A percentile compares a stretch with the other conserved stretches of the same genome.
phyloP scores from a whole-genome alignment of 1,140 invertebrate genomes.

The Bursaphelenchus mucronatus region DNA sequence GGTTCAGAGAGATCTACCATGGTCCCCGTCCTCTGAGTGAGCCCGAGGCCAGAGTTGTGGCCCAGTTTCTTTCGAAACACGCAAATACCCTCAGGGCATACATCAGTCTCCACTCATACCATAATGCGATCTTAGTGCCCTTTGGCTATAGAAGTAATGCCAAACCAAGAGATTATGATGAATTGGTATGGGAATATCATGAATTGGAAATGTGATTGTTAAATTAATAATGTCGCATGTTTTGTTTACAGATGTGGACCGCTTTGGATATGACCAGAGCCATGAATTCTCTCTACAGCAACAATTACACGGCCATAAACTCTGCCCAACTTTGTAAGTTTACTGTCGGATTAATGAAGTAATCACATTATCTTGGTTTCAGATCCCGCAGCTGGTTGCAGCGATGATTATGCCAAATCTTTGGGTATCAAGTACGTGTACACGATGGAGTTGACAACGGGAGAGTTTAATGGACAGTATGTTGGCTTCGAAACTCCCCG shows the following conservation, averaged over 20 bases:
- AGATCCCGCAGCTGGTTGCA: conserved; percentile 52
- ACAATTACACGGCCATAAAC: conserved; percentile 40
- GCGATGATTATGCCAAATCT: conserved; percentile 61
- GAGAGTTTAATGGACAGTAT: conserved; percentile 16
- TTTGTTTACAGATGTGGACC: conserved; percentile 28
- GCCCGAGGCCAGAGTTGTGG: conserved; percentile 38
- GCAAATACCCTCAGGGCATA: conserved; percentile 43
- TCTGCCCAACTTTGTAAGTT: conserved; percentile 47
- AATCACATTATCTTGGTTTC: conserved; percentile 23
- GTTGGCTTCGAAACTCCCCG: conserved; percentile 21
- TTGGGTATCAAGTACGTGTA: conserved; percentile 62
- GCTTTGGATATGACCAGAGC: conserved; percentile 40
- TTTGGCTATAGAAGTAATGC: conserved; percentile 62
- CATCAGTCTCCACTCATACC: conserved; percentile 54
- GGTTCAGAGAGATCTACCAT: conserved; percentile 45
- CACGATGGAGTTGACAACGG: conserved; percentile 61
- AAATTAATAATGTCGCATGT: too few species aligned
- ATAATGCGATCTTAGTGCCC: conserved; percentile 62
- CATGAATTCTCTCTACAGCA: conserved; percentile 33
- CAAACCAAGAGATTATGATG: conserved; percentile 55
- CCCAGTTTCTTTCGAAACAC: conserved; percentile 29
- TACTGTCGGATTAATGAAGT: not conserved
- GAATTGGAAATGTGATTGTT: too few species aligned
- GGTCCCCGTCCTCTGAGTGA: conserved; percentile 43
- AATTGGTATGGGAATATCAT: conserved; percentile 41